phyloP scores from a whole-genome alignment of 2,113 vertebrate species.

The Neoarius graeffei region DNA sequence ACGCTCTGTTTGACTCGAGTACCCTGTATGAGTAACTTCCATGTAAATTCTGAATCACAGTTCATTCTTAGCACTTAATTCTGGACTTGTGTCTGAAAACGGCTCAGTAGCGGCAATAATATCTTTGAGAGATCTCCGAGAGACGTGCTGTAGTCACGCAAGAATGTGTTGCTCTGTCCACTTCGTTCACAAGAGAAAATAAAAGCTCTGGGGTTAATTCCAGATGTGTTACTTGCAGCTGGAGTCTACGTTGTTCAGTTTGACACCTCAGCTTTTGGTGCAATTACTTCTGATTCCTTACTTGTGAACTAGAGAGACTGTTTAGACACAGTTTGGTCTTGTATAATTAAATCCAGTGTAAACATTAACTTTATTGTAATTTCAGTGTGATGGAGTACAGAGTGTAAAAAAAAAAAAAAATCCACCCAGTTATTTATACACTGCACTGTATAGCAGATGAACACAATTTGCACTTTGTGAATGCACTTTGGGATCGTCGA shows the following conservation, averaged over 20 bases:
- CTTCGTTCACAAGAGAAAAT: neutral
- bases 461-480: neutral
- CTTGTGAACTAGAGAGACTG: neutral
- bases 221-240: slow-evolving; percentile 1
- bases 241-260: neutral
- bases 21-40: too few relatives aligned
- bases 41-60: neutral
- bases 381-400: neutral
- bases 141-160: neutral
- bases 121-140: too few relatives aligned
- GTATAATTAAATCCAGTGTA: neutral
- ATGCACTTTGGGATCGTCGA: neutral
- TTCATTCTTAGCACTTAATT: neutral
- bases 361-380: neutral
- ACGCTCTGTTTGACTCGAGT: neutral
- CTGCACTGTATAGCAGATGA: neutral
- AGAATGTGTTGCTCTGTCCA: neutral
- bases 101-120: neutral
- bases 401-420: neutral
- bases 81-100: neutral
- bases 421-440: neutral
- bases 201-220: neutral
- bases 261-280: neutral
- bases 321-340: neutral
- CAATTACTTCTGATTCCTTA: neutral